A percentile compares a stretch with the other conserved stretches of the same genome.
Evolutionary conservation across 1,140 invertebrate species (phyloP).

Genomic region (Drosophila santomea): DNA sequence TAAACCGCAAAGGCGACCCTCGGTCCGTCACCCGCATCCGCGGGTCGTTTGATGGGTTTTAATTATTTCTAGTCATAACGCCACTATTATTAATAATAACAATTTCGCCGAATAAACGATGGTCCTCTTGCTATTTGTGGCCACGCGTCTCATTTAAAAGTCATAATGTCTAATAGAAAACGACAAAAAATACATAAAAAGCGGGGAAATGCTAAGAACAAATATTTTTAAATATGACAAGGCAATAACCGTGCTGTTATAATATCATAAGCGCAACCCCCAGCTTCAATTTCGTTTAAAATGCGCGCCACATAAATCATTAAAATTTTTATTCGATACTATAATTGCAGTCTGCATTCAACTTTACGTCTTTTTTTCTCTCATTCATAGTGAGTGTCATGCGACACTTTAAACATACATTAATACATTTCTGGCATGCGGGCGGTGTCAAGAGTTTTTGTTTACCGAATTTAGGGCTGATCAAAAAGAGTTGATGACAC

Average conservation of each 20-base stretch:
- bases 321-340: conserved; percentile 68
- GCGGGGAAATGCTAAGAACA: background rate
- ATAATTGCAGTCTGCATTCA: conserved; percentile 61
- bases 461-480: background rate
- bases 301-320: conserved; percentile 65
- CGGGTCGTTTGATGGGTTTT: conserved; percentile 46
- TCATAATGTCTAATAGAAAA: conserved; percentile 66
- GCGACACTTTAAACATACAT: conserved; percentile 39
- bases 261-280: conserved; percentile 8
- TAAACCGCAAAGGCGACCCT: conserved; percentile 30
- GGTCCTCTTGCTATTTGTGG: conserved; percentile 17
- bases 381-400: conserved; percentile 21
- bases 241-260: conserved; percentile 11
- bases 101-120: conserved; percentile 34
- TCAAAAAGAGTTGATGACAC: background rate
- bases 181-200: conserved; percentile 7
- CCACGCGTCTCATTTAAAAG: conserved; percentile 77
- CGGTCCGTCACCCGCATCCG: conserved; percentile 14
- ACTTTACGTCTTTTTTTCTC: conserved; percentile 20
- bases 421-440: conserved; percentile 35
- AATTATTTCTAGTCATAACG: conserved; percentile 70
- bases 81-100: conserved; percentile 69
- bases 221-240: conserved; percentile 1
- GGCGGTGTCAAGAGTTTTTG: background rate
- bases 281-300: conserved; percentile 16